Percentiles rank a stretch among this genome's conserved stretches.
phyloP scores from a whole-genome alignment of 1,140 invertebrate genomes.

The Forficula auricularia region DNA sequence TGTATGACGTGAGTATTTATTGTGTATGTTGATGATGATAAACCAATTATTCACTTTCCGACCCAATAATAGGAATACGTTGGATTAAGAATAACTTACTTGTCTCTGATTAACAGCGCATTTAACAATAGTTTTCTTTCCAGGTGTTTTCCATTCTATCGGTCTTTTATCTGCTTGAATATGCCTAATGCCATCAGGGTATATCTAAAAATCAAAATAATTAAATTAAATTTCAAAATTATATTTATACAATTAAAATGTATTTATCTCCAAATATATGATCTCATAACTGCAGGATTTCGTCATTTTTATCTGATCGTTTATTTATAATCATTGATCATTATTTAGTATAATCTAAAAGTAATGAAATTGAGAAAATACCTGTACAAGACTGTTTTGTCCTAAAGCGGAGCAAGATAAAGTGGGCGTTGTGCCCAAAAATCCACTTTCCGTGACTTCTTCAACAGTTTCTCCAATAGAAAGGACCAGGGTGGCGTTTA shows the following conservation, averaged over 20 bases:
- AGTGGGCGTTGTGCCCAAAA: conserved; percentile 94
- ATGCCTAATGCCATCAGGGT: conserved; percentile 96
- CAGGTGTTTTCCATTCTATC: conserved; percentile 97
- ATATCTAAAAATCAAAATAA: conserved; percentile 40
- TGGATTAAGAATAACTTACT: conserved; percentile 31
- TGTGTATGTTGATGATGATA: neutral
- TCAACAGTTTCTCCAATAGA: conserved; percentile 99
- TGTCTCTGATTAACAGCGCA: conserved; percentile 98
- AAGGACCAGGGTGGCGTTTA: conserved; percentile 96
- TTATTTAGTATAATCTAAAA: conserved; percentile 1
- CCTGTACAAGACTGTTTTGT: conserved; percentile 93
- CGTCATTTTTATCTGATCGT: too few relatives aligned
- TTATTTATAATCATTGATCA: conserved; percentile 1
- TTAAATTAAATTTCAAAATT: too few relatives aligned
- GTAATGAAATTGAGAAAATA: conserved; percentile 22
- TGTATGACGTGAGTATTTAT: neutral
- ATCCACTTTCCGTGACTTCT: conserved; percentile 98
- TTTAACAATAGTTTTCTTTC: conserved; percentile 90
- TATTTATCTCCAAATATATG: neutral
- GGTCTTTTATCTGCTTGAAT: conserved; percentile 94
- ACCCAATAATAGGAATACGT: neutral
- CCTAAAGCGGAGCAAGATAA: conserved; percentile 91
- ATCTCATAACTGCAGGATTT: too few relatives aligned
- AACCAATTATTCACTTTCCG: neutral
- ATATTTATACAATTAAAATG: neutral